A percentile compares a stretch with the other conserved stretches of the same genome.
phyloP scores from a whole-genome alignment of 2,888 invertebrate genomes.

The Hesperia comma region DNA sequence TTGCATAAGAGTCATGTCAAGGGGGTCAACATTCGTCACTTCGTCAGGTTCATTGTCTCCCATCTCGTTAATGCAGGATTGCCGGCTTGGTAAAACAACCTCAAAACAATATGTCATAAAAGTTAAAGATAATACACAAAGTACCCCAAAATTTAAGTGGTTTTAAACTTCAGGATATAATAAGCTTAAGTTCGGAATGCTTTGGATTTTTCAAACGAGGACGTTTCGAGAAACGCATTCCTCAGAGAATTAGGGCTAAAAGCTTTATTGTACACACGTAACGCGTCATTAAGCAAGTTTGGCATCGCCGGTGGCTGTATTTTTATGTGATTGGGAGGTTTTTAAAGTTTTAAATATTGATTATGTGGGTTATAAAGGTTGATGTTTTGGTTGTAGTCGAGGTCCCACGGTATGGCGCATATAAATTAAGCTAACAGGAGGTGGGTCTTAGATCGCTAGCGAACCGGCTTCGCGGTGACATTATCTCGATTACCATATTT shows the following conservation, averaged over 20 bases:
- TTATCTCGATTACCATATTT: constrained; percentile 72
- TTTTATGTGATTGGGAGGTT: constrained; percentile 7
- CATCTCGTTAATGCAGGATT: constrained; percentile 61
- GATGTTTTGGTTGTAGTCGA: not conserved
- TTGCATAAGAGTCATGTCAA: constrained; percentile 57
- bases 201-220: constrained; percentile 44
- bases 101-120: constrained; percentile 70
- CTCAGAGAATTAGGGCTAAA: constrained; percentile 46
- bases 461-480: constrained; percentile 58
- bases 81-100: constrained; percentile 61
- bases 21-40: constrained; percentile 65
- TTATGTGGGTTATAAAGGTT: not conserved
- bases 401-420: not conserved
- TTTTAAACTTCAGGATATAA: constrained; percentile 45
- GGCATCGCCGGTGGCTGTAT: constrained; percentile 18
- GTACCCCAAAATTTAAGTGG: constrained; percentile 63
- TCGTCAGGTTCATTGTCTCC: constrained; percentile 73
- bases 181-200: constrained; percentile 47
- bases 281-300: constrained; percentile 30
- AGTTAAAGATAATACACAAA: constrained; percentile 59
- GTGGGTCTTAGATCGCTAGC: constrained; percentile 40
- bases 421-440: constrained; percentile 8
- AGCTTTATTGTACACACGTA: constrained; percentile 37
- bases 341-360: constrained; percentile 9
- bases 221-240: constrained; percentile 48